These are phyloP conservation scores for Maccullochella peelii DNA, from an alignment of 2,113 vertebrate genomes.

Conservation along the genomic window DNA sequence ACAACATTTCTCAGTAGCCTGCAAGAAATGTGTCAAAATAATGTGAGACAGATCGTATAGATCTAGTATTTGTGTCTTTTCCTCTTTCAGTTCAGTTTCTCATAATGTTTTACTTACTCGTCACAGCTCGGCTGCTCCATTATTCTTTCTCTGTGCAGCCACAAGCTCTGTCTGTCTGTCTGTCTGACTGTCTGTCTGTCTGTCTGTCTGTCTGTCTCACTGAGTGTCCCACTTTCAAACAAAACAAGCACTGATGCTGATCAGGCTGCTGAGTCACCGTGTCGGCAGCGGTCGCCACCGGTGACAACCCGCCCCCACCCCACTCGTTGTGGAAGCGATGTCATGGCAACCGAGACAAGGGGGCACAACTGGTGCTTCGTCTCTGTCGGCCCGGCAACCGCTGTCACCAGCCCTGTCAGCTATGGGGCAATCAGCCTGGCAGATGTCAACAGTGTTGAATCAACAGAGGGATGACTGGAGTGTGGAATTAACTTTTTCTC, in stretches of 20 bases:
- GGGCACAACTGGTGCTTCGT: slow-evolving; percentile 46
- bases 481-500: slow-evolving; percentile 28
- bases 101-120: not conserved
- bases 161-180: not conserved
- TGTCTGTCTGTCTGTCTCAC: not conserved
- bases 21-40: not conserved
- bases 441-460: slow-evolving; percentile 45
- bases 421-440: slow-evolving; percentile 14
- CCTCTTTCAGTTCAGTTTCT: not conserved
- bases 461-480: slow-evolving; percentile 27
- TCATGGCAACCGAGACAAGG: slow-evolving; percentile 59
- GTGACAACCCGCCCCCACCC: not conserved
- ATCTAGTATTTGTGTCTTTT: not conserved
- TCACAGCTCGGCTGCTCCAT: not conserved
- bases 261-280: slow-evolving; percentile 49
- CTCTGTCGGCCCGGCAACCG: slow-evolving; percentile 47
- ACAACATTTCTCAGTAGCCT: not conserved
- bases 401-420: slow-evolving; percentile 33
- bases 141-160: not conserved
- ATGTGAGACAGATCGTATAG: too few relatives aligned
- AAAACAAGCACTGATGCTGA: slow-evolving; percentile 5
- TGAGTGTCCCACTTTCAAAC: slow-evolving; percentile 33
- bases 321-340: not conserved
- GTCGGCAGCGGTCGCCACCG: slow-evolving; percentile 10
- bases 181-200: not conserved